phyloP scores from a whole-genome alignment of 2,888 invertebrate species.

The Lumbricus terrestris region DNA sequence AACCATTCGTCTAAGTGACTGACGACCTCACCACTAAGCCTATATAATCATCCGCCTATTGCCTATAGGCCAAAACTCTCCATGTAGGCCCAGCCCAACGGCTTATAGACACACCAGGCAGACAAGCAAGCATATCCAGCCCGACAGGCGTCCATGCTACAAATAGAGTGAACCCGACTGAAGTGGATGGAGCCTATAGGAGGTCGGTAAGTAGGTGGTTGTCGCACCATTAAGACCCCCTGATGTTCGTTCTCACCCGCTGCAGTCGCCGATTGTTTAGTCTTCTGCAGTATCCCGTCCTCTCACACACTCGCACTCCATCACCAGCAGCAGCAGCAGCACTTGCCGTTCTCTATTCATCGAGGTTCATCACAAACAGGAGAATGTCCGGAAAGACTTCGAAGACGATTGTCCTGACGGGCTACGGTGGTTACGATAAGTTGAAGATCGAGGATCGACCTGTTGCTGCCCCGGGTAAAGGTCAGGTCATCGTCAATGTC shows the following conservation, averaged over 20 bases:
- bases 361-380: neutral
- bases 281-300: too few relatives aligned
- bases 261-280: neutral
- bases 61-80: too few relatives aligned
- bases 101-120: neutral
- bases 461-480: slow-evolving; percentile 25
- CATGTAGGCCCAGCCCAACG: neutral
- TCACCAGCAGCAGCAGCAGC: neutral
- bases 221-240: neutral
- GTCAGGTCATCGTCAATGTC: slow-evolving; percentile 58
- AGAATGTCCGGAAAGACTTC: slow-evolving; percentile 21
- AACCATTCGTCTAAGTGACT: neutral
- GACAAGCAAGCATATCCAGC: neutral
- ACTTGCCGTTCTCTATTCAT: neutral
- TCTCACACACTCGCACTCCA: too few relatives aligned
- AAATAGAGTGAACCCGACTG: neutral
- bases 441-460: slow-evolving; percentile 27
- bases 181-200: neutral
- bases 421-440: slow-evolving; percentile 35
- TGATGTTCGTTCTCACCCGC: neutral
- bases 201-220: neutral
- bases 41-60: too few relatives aligned
- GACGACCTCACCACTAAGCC: neutral
- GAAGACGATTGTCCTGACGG: slow-evolving; percentile 33
- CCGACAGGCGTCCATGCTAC: neutral